Evolutionary conservation across 2,797 vertebrate species (phyloP).

Genomic region (Octomys mimax): DNA sequence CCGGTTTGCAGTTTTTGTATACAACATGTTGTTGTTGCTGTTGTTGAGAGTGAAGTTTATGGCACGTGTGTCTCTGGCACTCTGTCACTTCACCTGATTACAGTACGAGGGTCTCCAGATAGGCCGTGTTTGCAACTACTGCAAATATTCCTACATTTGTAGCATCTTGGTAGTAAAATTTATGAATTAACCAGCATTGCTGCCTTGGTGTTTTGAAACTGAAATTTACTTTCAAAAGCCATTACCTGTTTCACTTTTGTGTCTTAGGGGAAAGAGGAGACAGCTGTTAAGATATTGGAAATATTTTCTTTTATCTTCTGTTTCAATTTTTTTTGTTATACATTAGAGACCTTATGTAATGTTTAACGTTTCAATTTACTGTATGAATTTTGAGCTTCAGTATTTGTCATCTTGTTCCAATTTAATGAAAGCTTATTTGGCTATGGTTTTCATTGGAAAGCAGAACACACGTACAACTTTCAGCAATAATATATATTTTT

Average conservation of each 20-base stretch:
- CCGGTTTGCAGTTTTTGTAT: neutral
- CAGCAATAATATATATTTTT: slow-evolving; percentile 71
- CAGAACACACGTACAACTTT: slow-evolving; percentile 68
- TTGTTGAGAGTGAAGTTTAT: slow-evolving; percentile 42
- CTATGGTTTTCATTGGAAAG: slow-evolving; percentile 81
- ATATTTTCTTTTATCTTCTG: slow-evolving; percentile 82
- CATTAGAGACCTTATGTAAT: slow-evolving; percentile 82
- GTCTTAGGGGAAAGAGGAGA: slow-evolving; percentile 69
- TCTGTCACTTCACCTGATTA: slow-evolving; percentile 60
- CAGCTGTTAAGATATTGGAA: slow-evolving; percentile 75
- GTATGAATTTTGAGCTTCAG: slow-evolving; percentile 77
- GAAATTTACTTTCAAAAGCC: slow-evolving; percentile 55
- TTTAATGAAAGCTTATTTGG: slow-evolving; percentile 85
- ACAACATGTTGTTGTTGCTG: neutral
- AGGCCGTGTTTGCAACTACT: neutral
- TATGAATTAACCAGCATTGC: slow-evolving; percentile 49
- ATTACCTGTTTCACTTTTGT: slow-evolving; percentile 67
- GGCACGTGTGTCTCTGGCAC: slow-evolving; percentile 38
- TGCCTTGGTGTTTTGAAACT: slow-evolving; percentile 70
- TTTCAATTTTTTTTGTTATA: slow-evolving; percentile 71
- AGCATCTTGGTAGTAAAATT: slow-evolving; percentile 32
- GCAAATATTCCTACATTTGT: neutral
- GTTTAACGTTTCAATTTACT: slow-evolving; percentile 82
- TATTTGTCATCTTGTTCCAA: slow-evolving; percentile 85
- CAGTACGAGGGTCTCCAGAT: slow-evolving; percentile 45